phyloP scores from a whole-genome alignment of 2,888 invertebrate genomes.

The Conops quadrifasciatus region DNA sequence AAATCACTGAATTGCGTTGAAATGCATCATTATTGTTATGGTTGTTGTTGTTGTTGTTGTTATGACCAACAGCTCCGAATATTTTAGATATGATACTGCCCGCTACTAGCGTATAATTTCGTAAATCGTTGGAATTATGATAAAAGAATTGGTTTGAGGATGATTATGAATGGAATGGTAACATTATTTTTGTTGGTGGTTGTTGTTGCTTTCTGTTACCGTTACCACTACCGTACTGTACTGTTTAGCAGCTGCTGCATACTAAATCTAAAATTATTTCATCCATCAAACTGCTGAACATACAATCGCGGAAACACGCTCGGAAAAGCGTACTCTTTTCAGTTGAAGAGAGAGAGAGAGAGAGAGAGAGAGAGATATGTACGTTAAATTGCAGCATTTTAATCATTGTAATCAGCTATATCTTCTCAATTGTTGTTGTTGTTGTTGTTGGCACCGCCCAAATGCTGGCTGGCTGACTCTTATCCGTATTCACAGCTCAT shows the following conservation, averaged over 20 bases:
- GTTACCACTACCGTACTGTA: not conserved
- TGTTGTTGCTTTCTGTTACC: not conserved
- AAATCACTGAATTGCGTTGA: no score
- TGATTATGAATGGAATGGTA: not conserved
- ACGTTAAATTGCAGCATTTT: conserved; percentile 27
- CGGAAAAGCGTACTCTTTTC: conserved; percentile 6
- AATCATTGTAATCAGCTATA: conserved; percentile 29
- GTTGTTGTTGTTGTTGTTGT: conserved; percentile 14
- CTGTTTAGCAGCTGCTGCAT: not conserved
- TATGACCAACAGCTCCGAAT: no score
- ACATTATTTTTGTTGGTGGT: no score
- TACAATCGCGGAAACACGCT: not conserved
- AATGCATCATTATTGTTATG: not conserved
- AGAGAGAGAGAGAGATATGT: not conserved
- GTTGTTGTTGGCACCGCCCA: not conserved
- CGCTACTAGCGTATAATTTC: no score
- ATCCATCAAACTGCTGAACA: conserved; percentile 10
- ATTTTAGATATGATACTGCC: no score
- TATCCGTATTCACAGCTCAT: not conserved
- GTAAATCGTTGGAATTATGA: no score
- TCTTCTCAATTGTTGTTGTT: not conserved
- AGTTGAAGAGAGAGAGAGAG: not conserved
- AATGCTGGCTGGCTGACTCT: not conserved
- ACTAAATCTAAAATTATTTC: conserved; percentile 2
- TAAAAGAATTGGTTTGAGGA: no score